phyloP scores from a whole-genome alignment of 2,113 vertebrate species.

The Rissa tridactyla region DNA sequence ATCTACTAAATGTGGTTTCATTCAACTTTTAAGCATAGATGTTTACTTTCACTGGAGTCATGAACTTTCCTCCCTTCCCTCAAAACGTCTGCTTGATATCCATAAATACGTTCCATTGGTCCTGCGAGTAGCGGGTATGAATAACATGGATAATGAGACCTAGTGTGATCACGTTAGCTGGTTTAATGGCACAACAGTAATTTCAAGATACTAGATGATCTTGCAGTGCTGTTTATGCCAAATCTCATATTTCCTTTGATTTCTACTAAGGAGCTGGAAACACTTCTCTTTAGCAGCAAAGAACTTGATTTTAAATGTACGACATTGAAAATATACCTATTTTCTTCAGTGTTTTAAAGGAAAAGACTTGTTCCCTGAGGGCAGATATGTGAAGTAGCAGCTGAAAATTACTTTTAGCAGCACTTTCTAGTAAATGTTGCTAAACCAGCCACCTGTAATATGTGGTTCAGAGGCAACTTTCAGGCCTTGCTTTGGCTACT shows the following conservation, averaged over 20 bases:
- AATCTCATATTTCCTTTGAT: not conserved
- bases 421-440: not conserved
- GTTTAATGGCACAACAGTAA: not conserved
- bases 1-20: slow-evolving; percentile 23
- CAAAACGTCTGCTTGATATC: not conserved
- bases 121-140: not conserved
- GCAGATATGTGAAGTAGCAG: not conserved
- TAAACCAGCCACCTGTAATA: not conserved
- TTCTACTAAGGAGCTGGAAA: not conserved
- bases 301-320: not conserved
- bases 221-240: not conserved
- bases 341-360: not conserved
- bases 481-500: not conserved
- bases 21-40: not conserved
- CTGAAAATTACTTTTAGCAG: not conserved
- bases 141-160: not conserved
- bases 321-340: fast-evolving
- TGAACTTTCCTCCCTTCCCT: slow-evolving; percentile 4
- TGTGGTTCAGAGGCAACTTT: not conserved
- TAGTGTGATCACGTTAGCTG: not conserved
- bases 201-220: not conserved
- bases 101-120: not conserved
- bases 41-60: slow-evolving; percentile 8
- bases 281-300: not conserved
- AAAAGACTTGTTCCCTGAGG: not conserved